Conservation (phyloP, 2,888 invertebrate species). For the Apamea anceps region DNA sequence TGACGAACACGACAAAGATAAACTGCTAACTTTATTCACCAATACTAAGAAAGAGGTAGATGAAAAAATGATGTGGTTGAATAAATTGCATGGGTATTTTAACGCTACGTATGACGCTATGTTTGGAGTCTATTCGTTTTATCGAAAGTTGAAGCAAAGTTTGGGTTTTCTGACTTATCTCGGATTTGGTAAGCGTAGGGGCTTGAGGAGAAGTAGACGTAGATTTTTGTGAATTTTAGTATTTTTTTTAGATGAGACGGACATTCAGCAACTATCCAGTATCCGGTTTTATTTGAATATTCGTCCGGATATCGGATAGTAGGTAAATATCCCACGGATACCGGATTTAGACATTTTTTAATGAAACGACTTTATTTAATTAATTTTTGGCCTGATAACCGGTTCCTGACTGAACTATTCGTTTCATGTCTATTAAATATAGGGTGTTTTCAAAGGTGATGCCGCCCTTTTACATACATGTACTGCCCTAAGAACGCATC, state of each 20-base stretch:
- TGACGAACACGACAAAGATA: neutral
- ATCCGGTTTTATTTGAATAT: neutral
- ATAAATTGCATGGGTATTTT: slow-evolving; percentile 29
- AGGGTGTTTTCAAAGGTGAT: neutral
- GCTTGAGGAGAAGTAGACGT: neutral
- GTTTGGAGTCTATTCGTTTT: neutral
- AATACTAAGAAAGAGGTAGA: slow-evolving; percentile 46
- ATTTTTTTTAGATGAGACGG: neutral
- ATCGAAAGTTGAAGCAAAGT: neutral
- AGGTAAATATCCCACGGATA: neutral
- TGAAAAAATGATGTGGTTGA: slow-evolving; percentile 15
- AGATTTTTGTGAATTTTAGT: neutral
- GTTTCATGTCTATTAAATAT: neutral
- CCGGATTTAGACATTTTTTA: neutral
- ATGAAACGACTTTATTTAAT: neutral
- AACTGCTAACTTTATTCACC: slow-evolving; percentile 3
- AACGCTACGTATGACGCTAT: slow-evolving; percentile 1
- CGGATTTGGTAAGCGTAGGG: neutral
- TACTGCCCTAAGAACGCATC: neutral
- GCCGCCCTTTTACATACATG: neutral
- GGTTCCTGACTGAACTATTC: neutral
- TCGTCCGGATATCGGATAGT: neutral
- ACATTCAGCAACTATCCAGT: slow-evolving; percentile 6
- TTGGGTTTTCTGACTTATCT: slow-evolving; percentile 18
- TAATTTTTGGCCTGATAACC: neutral